Conservation (phyloP, 2,113 vertebrate genomes). For the Heterochromis multidens region DNA sequence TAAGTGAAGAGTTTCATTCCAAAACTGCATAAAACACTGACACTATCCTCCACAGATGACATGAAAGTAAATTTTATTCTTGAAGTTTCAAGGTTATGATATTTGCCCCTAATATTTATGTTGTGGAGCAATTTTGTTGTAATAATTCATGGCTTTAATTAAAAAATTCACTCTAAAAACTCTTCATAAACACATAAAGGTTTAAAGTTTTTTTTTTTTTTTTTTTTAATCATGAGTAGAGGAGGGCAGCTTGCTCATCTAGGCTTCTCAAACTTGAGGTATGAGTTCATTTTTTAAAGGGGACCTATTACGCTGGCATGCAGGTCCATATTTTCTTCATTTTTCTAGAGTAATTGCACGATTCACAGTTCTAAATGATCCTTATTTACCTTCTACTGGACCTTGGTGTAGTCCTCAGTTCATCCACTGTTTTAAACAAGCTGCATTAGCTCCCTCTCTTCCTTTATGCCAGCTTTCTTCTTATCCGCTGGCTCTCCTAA, state of each 20-base stretch:
- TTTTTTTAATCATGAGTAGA: background rate
- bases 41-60: background rate
- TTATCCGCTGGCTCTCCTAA: fast-evolving
- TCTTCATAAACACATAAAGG: slow-evolving; percentile 12
- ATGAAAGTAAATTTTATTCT: background rate
- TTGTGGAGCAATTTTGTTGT: background rate
- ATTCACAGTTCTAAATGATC: background rate
- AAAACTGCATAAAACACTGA: background rate
- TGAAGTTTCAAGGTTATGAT: background rate
- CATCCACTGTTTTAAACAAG: background rate
- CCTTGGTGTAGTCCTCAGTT: background rate
- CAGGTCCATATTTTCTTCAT: fast-evolving
- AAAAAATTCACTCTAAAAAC: background rate
- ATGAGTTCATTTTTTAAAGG: background rate
- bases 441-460: background rate
- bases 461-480: background rate
- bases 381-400: background rate
- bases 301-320: background rate
- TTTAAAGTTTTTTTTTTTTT: background rate
- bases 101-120: background rate
- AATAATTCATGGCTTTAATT: background rate
- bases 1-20: slow-evolving; percentile 48
- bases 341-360: no score
- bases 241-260: background rate
- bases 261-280: background rate